Conservation (phyloP, 92 coral and sea anemone species). For the Scolanthus callimorphus region DNA sequence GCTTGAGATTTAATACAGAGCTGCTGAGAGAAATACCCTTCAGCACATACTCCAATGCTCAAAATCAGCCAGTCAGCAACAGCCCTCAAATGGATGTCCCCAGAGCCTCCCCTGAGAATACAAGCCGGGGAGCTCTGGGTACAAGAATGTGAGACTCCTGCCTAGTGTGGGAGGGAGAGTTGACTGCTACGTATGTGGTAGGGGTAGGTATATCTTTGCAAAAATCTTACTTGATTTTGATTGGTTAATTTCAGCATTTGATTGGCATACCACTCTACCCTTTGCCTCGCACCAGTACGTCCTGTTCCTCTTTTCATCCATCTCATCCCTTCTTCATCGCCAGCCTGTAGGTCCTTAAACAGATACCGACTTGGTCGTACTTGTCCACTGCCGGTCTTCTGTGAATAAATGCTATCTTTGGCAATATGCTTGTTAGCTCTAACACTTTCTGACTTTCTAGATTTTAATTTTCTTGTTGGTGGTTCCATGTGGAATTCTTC, state of each 20-base stretch:
- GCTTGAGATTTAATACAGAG: too few species aligned
- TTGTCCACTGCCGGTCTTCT: conserved; percentile 6
- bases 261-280: conserved; percentile 64
- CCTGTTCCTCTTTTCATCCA: conserved; percentile 43
- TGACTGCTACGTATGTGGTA: too few species aligned
- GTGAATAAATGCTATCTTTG: conserved; percentile 1
- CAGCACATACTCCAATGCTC: too few species aligned
- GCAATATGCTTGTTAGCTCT: neutral
- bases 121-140: too few species aligned
- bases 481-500: too few species aligned
- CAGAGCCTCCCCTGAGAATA: too few species aligned
- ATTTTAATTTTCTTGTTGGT: neutral
- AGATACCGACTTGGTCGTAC: conserved; percentile 47
- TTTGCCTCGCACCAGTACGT: conserved; percentile 16
- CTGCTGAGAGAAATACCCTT: too few species aligned
- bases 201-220: too few species aligned
- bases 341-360: conserved; percentile 35
- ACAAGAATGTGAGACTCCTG: neutral
- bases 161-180: too few species aligned
- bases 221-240: conserved; percentile 1
- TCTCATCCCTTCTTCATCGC: conserved; percentile 25
- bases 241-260: conserved; percentile 47
- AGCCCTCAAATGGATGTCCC: too few species aligned
- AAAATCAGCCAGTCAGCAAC: too few species aligned
- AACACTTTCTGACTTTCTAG: too few species aligned